Conservation (phyloP, 2,113 vertebrate species). For the Daubentonia madagascariensis region DNA sequence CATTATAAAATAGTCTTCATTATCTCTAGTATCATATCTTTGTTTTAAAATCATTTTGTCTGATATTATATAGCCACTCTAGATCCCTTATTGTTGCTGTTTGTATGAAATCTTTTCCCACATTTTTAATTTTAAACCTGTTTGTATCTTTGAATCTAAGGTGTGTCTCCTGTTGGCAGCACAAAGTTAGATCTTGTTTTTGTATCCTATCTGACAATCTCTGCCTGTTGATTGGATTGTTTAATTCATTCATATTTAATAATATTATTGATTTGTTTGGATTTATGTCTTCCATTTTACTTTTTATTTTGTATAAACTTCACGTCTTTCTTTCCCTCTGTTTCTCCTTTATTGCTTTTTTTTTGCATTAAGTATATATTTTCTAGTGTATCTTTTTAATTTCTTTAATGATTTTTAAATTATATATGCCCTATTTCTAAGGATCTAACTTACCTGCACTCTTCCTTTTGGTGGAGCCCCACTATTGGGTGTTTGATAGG, state of each 20-base stretch:
- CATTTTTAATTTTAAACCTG: not conserved
- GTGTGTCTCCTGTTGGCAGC: not conserved
- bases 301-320: not conserved
- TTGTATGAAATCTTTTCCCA: not conserved
- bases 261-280: not conserved
- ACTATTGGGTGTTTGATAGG: not conserved
- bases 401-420: not conserved
- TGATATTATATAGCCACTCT: not conserved
- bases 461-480: not conserved
- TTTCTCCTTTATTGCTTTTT: not conserved
- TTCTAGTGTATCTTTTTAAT: not conserved
- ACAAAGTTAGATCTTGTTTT: not conserved
- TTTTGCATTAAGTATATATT: not conserved
- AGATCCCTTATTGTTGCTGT: not conserved
- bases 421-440: not conserved
- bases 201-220: not conserved
- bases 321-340: not conserved
- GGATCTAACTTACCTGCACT: not conserved
- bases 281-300: not conserved
- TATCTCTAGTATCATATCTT: not conserved
- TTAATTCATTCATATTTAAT: not conserved
- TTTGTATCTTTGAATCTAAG: not conserved
- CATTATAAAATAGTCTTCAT: not conserved
- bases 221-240: not conserved
- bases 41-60: not conserved